phyloP scores from a whole-genome alignment of 2,113 vertebrate genomes.

The Corydoras sp. region DNA sequence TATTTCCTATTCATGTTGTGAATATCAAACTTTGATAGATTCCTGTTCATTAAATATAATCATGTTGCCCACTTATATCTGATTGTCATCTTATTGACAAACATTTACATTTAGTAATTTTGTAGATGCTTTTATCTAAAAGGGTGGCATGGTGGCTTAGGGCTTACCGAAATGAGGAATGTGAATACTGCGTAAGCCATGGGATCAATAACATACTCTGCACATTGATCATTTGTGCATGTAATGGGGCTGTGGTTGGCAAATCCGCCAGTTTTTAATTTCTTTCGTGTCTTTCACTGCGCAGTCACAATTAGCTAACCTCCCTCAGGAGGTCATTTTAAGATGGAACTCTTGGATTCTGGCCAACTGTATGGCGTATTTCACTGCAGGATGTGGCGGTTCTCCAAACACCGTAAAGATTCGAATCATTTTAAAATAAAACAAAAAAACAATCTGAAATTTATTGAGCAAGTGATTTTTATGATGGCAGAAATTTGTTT shows the following conservation, averaged over 20 bases:
- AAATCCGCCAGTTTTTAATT: conserved; percentile 51
- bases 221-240: conserved; percentile 30
- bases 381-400: conserved; percentile 33
- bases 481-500: background rate
- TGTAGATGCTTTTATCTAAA: no score
- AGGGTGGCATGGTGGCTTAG: no score
- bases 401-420: background rate
- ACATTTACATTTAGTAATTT: no score
- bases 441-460: no score
- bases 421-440: no score
- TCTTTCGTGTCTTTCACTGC: conserved; percentile 52
- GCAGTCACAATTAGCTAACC: conserved; percentile 53
- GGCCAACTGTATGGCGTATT: conserved; percentile 50
- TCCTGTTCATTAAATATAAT: no score
- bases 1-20: no score
- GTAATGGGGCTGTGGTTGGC: conserved; percentile 45
- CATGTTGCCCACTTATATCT: no score
- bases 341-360: conserved; percentile 54
- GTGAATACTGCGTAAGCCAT: background rate
- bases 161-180: no score
- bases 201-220: conserved; percentile 33
- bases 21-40: no score
- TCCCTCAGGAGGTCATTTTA: conserved; percentile 40
- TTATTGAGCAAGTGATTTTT: no score
- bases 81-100: no score